Base-by-base conservation (phyloP, 2,888 invertebrate species). In the Lasioglossum villosulum region DNA sequence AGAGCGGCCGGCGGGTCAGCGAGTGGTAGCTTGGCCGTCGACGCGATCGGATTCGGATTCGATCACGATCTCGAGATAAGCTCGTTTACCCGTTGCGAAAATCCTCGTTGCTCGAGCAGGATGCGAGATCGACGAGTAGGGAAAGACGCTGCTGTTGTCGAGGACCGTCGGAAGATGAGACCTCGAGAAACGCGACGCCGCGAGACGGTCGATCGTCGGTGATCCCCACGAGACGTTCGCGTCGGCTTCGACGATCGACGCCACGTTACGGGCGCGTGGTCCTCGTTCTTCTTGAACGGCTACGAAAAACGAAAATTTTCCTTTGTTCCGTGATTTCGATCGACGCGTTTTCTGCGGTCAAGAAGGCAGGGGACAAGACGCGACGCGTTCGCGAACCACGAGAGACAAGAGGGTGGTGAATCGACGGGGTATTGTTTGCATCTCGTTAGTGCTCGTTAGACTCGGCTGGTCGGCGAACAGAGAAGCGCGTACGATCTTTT, bases 271-370 rank as follows among this genome's bases (percentile, higher is more conserved):
- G n/a, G 96, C 96, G 80, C 98, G 95, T 0, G 98, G 98, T 0
- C 98, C 98, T 79, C 98, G 96, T 94, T 98, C 98, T 94, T 97
- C 97, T 95, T 98, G 98, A 0, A 98, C 98, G 30, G 98, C 98
- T 97, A 91, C 27, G 52, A 56, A 42, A 63, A 78, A 8, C 14
- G 23, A 14, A 70, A 70, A 12, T 12, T 2, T 59, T 12, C 37
- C 52, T 6, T 37, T 12, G 68, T 68, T 12, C 37, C 23, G 6
- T 63, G 30, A 23, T 70, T 70, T 48, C 45, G 37, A 19, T 52
- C 39, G 14, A 77, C 10, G 23, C 27, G 16, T 8, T 3, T 66
- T 4, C 23, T 4, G 23, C 37, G 37, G 19, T 12, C 10, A 5
- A 12, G 8, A 37, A 8, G 37, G 10, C 34, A 12, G n/a, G 23